Evolutionary conservation across 2,888 invertebrate genomes (phyloP).

Genomic region (Andrena trimmerana): DNA sequence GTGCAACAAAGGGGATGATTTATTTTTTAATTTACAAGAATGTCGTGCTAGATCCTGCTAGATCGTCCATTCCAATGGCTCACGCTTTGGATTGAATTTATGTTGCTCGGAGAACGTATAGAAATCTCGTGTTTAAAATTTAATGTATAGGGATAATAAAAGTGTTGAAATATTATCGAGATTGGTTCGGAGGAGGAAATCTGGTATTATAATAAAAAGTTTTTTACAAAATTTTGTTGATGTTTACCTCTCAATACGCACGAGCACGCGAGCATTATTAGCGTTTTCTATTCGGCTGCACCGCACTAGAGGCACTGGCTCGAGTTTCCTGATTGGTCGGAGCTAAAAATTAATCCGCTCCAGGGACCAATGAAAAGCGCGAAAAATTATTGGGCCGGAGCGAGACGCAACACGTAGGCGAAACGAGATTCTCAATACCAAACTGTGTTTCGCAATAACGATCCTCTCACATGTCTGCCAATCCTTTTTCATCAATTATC

Average conservation of each 20-base stretch:
- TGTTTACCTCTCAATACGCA: constrained; percentile 38
- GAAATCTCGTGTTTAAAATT: too few species aligned
- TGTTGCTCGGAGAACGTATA: too few species aligned
- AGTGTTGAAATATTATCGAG: too few species aligned
- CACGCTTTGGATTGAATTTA: neutral
- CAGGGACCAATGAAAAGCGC: constrained; percentile 36
- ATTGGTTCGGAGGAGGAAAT: neutral
- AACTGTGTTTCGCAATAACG: neutral
- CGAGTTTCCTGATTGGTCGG: constrained; percentile 46
- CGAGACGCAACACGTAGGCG: constrained; percentile 8
- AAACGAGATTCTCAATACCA: constrained; percentile 11
- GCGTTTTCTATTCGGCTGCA: constrained; percentile 45
- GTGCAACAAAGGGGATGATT: neutral
- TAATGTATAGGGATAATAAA: too few species aligned
- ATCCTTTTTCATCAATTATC: neutral
- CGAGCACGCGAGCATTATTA: constrained; percentile 43
- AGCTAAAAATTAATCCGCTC: constrained; percentile 38
- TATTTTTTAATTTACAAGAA: neutral
- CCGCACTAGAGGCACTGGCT: constrained; percentile 17
- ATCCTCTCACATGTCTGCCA: neutral
- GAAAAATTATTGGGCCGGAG: constrained; percentile 1
- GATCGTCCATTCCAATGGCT: neutral
- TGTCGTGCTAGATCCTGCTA: neutral
- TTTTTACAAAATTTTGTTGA: neutral
- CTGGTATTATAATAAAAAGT: neutral